These are phyloP conservation scores for Typhlomys cinereus DNA, from an alignment of 2,113 vertebrate species.

Conservation along the genomic window DNA sequence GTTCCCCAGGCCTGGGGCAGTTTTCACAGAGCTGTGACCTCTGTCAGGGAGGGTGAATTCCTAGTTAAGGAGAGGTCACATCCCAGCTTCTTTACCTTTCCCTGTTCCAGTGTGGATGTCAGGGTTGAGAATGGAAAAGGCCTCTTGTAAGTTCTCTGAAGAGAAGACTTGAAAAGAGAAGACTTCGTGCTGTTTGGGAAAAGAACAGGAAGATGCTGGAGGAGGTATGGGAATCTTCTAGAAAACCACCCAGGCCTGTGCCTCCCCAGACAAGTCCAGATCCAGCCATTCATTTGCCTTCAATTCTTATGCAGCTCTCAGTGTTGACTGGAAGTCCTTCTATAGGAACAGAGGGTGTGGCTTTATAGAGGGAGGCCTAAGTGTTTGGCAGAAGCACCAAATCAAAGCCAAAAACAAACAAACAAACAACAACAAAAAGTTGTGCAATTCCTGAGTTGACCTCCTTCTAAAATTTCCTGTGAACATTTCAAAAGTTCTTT, in stretches of 20 bases:
- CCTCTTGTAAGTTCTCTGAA: neutral
- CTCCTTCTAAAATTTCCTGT: neutral
- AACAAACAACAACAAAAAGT: no score
- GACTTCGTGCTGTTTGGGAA: neutral
- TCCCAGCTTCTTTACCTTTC: no score
- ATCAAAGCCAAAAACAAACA: no score
- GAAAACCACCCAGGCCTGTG: neutral
- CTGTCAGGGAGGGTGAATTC: neutral
- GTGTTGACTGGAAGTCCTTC: neutral
- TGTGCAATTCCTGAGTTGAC: neutral
- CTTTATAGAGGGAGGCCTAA: neutral
- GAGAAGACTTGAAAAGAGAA: neutral
- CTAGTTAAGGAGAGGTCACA: no score
- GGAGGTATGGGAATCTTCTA: neutral
- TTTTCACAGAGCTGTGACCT: neutral
- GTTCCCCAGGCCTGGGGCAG: no score
- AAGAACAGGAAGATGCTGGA: neutral
- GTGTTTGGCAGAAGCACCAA: no score
- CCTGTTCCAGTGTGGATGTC: fast-evolving
- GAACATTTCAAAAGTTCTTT: neutral
- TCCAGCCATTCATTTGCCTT: neutral
- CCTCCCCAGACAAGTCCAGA: neutral
- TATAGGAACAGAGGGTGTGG: no score
- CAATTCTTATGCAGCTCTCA: neutral
- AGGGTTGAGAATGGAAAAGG: neutral